Evolutionary conservation across 2,113 vertebrate species (phyloP).

Genomic region (Pandion haliaetus): DNA sequence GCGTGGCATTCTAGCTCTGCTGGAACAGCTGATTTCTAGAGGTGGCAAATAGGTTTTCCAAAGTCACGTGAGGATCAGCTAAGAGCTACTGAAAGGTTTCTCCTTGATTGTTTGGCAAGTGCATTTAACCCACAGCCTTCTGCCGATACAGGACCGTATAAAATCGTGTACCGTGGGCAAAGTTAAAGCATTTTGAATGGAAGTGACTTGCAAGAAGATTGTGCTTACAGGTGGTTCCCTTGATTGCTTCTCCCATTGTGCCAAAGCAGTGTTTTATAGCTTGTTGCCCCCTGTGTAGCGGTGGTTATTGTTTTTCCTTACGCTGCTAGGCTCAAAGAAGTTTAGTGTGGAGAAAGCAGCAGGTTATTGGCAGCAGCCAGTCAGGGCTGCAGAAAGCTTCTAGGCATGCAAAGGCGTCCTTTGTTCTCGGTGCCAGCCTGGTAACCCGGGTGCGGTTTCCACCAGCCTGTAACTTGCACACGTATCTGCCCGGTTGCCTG

Average conservation of each 20-base stretch:
- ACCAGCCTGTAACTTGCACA: rapidly evolving
- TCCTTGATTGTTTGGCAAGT: not conserved
- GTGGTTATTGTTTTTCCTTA: not conserved
- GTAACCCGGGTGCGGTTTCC: not conserved
- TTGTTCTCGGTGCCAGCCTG: not conserved
- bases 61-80: not conserved
- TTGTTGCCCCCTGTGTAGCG: not conserved
- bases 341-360: not conserved
- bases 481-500: not conserved
- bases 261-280: not conserved
- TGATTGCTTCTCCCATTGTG: not conserved
- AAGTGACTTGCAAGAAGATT: not conserved
- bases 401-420: not conserved
- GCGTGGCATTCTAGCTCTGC: not conserved
- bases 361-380: not conserved
- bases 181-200: not conserved
- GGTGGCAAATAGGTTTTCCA: not conserved
- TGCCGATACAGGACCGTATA: not conserved
- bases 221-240: not conserved
- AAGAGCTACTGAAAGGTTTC: not conserved
- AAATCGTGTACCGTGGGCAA: not conserved
- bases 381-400: not conserved
- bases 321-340: not conserved
- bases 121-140: not conserved
- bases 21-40: not conserved